Evolutionary conservation across 2,797 vertebrate genomes (phyloP), one percentile per base, ranked within the genome.

Genomic region (Loriculus beryllinus): DNA sequence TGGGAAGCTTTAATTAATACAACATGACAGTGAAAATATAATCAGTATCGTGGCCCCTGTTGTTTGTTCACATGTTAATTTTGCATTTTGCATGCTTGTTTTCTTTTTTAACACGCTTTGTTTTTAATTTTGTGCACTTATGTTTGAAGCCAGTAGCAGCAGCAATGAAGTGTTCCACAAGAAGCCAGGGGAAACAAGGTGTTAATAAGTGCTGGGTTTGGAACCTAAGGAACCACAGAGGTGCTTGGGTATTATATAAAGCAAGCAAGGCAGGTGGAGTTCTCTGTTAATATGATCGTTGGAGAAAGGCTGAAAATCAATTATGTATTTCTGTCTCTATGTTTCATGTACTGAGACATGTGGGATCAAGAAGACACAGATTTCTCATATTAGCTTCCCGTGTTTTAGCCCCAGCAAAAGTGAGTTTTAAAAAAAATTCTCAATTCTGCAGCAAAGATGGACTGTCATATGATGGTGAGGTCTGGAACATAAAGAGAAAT

Each of bases 11-110:
- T 92, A 95, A 96, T 96, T 91, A 96, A 90, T 86, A 67, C 74
- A 79, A 93, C 74, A 74, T 74, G 89, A 92, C 90, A 93, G 81
- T 88, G 95, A 96, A 95, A 96, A 96, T 86, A 92, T 79, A 93
- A 94, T 93, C 92, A 86, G 82, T 84, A 54, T 39, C 67, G 18
- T 91, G 80, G 74, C 63, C 74, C 70, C 82, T 64, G 91, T 92
- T 95, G 85, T 91, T 95, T 95, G 75, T 59, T 94, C 12, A 0
- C 77, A 37, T 92, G 87, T 88, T 88, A 90, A 91, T 94, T 91
- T 84, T 68, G 65, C 87, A 70, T 83, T 90, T 93, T 86, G 49
- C 64, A 56, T 81, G 65, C 25, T 43, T 59, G 23, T 6, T 78
- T 56, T 88, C 85, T 85, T 88, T 90, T 90, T 90, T 72, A 82